Evolutionary conservation across 2,113 vertebrate species (phyloP), one percentile per base, ranked within the genome.

Genomic region (Pygoscelis antarcticus): DNA sequence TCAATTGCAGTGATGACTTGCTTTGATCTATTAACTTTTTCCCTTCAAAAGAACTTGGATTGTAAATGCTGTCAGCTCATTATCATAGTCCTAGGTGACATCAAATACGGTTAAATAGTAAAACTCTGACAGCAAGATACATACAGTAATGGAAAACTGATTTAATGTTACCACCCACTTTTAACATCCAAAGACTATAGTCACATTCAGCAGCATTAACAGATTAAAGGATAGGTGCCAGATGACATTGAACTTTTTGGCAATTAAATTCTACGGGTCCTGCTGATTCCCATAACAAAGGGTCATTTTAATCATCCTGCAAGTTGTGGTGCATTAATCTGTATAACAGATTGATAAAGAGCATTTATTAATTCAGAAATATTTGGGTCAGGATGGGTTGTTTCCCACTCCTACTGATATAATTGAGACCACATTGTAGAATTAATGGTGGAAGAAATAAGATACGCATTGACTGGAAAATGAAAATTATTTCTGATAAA

Each of bases 371-470:
- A 98, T 98, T 98, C 97, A 97, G 91, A 96, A 98, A 97, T 68
- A 93, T 97, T 97, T 95, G 89, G 81, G 97, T 97, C 97, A 97
- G 92, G 91, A 96, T 97, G 93, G 93, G 95, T 96, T 98, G 96
- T 97, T 98, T 98, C 96, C 96, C 87, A 97, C 85, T 98, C 98
- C 90, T 98, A 71, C 91, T 83, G 66, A 93, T 97, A 93, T 97
- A 98, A 97, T 98, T 98, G 97, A 98, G 97, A 97, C 96, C 91
- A 95, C 93, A 94, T 94, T 98, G 97, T 93, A 97, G 98, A 98
- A 98, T 98, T 98, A 98, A 98, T 98, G 98, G 95, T 97, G 98
- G 97, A 98, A 98, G 95, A 98, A 98, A 98, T 98, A 98, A 98
- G 97, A 97, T 98, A 98, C 52, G 95, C 97, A 97, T 98, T 98